phyloP scores from a whole-genome alignment of 2,797 vertebrate genomes.

The Crocidura indochinensis region DNA sequence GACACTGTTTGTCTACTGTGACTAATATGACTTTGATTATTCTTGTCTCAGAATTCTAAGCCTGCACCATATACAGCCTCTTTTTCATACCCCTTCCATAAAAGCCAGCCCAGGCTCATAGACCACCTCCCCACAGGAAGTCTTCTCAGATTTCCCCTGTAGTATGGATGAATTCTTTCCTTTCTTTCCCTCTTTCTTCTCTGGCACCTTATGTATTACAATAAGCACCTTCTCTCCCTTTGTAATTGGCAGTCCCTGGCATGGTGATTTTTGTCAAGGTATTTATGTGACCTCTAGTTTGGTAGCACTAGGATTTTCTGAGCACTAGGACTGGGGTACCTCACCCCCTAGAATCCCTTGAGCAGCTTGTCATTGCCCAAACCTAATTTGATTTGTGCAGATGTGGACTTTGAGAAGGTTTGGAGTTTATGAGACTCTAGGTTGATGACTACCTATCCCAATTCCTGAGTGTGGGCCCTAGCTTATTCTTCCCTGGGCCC shows the following conservation, averaged over 20 bases:
- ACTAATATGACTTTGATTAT: neutral
- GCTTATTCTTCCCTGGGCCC: neutral
- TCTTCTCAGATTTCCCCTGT: constrained; percentile 21
- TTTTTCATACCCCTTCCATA: neutral
- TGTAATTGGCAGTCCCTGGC: neutral
- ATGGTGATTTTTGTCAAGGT: neutral
- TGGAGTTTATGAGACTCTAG: constrained; percentile 60
- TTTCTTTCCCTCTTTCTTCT: neutral
- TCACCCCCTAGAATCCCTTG: neutral
- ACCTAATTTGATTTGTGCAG: neutral
- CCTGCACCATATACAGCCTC: neutral
- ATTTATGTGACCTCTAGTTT: neutral
- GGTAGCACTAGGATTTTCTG: neutral
- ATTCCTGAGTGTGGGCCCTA: constrained; percentile 69
- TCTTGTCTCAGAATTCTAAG: neutral
- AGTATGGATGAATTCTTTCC: neutral
- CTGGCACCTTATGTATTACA: neutral
- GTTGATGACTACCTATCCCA: neutral
- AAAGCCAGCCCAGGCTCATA: neutral
- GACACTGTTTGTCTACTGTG: neutral
- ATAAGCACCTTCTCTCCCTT: neutral
- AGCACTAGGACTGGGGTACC: neutral
- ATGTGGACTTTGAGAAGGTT: neutral
- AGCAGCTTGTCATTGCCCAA: neutral
- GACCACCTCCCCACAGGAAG: constrained; percentile 24